Evolutionary conservation across 2,113 vertebrate species (phyloP).

Genomic region (Thoracochromis brauschi): DNA sequence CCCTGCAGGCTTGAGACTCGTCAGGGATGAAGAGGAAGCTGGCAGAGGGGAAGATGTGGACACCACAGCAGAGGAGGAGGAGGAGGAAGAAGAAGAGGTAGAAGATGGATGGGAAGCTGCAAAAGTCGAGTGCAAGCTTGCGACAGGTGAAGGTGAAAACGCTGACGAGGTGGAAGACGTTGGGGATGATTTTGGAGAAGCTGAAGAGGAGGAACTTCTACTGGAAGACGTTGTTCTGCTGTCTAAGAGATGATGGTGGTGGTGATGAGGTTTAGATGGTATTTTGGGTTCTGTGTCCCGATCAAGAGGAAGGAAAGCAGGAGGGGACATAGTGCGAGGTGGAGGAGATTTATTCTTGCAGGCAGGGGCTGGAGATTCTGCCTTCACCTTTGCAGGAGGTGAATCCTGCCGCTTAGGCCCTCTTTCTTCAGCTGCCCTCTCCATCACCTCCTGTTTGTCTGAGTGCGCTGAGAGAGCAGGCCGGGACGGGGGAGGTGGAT

Average conservation of each 20-base stretch:
- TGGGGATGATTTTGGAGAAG: neutral
- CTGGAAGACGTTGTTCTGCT: conserved; percentile 21
- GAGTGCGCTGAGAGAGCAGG: neutral
- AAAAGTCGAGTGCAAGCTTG: neutral
- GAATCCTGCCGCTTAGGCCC: conserved; percentile 52
- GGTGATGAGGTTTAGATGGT: conserved; percentile 19
- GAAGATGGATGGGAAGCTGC: neutral
- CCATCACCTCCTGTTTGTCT: neutral
- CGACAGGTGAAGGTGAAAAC: neutral
- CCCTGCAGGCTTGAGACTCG: neutral
- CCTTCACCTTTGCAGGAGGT: conserved; percentile 63
- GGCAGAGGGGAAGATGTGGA: neutral
- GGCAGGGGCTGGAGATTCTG: conserved; percentile 56
- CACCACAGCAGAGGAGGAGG: neutral
- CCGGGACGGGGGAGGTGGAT: neutral
- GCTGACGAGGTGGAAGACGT: conserved; percentile 9
- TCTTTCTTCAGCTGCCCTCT: neutral
- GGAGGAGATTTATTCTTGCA: conserved; percentile 47
- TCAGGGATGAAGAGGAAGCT: neutral
- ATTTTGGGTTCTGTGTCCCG: conserved; percentile 65
- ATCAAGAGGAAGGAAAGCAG: neutral
- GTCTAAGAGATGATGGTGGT: conserved; percentile 18
- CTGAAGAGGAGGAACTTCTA: neutral
- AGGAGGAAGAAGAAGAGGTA: neutral
- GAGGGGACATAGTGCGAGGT: neutral